Evolutionary conservation across 2,797 vertebrate genomes (phyloP).

Genomic region (Periparus ater): DNA sequence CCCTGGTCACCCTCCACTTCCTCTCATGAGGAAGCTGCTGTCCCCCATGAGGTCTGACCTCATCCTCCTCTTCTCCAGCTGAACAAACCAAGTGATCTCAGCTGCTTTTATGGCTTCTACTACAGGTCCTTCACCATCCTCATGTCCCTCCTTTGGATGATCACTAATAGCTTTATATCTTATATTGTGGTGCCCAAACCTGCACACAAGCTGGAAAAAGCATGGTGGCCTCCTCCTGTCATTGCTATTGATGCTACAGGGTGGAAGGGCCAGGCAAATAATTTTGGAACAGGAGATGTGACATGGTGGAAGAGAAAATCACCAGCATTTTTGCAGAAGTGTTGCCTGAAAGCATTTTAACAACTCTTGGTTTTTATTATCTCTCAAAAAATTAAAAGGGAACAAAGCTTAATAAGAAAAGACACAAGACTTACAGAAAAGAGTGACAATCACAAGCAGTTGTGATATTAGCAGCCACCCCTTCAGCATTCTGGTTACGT

Average conservation of each 20-base stretch:
- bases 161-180: not conserved
- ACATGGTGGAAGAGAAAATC: not conserved
- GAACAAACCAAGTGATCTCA: not conserved
- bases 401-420: not conserved
- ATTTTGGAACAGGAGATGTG: not conserved
- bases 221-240: not conserved
- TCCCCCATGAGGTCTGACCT: rapidly evolving
- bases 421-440: not conserved
- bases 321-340: not conserved
- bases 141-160: not conserved
- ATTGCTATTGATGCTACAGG: not conserved
- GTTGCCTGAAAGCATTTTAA: not conserved
- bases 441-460: not conserved
- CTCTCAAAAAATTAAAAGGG: not conserved
- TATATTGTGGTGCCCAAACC: not conserved
- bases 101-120: not conserved
- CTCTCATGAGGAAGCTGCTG: not conserved
- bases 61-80: not conserved
- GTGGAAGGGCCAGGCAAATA: not conserved
- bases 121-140: not conserved
- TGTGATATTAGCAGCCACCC: slow-evolving; percentile 15
- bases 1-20: not conserved
- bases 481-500: not conserved
- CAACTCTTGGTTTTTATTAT: not conserved
- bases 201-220: not conserved